Conservation (phyloP, 2,797 vertebrate species). For the Dipus sagitta region DNA sequence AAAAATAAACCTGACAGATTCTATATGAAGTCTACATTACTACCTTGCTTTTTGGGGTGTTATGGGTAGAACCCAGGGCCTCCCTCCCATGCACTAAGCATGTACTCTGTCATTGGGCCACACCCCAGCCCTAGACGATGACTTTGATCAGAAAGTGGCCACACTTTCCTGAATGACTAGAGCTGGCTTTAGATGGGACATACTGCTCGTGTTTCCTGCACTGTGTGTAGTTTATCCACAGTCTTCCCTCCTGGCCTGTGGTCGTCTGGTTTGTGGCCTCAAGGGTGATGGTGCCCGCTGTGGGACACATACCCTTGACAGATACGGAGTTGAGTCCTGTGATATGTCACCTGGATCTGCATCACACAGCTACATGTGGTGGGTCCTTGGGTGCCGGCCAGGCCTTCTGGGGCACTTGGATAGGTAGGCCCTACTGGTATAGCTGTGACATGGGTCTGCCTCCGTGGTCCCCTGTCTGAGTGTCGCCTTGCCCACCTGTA, state of each 20-base stretch:
- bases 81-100: background rate
- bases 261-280: background rate
- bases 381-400: background rate
- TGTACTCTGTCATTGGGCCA: background rate
- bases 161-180: no score
- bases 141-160: background rate
- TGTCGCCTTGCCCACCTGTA: constrained; percentile 75
- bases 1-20: no score
- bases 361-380: background rate
- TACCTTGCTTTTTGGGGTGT: background rate
- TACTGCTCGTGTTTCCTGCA: background rate
- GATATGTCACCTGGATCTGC: background rate
- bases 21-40: no score
- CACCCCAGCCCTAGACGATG: background rate
- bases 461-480: fast-evolving
- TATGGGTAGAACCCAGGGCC: background rate
- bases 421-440: fast-evolving
- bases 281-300: background rate
- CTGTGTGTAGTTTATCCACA: background rate
- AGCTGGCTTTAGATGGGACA: no score
- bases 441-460: background rate
- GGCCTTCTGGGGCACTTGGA: background rate
- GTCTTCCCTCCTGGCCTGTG: background rate
- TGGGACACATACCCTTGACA: background rate
- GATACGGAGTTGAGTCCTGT: background rate